Evolutionary conservation across 2,113 vertebrate genomes (phyloP), one percentile per base, ranked within the genome.

Genomic region (Deroptyus accipitrinus): DNA sequence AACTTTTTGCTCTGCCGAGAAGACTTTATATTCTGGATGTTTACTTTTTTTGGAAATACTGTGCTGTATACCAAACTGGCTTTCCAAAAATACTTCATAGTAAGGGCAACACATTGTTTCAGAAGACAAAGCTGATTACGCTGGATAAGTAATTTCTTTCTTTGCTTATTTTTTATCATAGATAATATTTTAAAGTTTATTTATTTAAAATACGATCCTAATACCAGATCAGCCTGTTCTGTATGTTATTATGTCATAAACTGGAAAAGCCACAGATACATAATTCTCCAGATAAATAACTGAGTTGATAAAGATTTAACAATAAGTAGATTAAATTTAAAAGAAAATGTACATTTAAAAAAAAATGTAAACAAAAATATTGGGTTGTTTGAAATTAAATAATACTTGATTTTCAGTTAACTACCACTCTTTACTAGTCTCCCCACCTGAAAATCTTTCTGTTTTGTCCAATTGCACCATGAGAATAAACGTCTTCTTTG

Each of bases 1-100:
- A 97, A 97, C 96, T 77, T 64, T 46, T 75, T 4, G 2, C 41
- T 92, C 82, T 92, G 48, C 69, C 46, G 11, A 46, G 35, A 73
- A 64, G 30, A 83, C 35, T 28, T 75, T 83, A 27, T 80, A 87
- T 85, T 73, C 79, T 92, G 73, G n/a, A 17, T 68, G 20, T 90
- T 96, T 95, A 57, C 86, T 55, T 75, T 57, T 59, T 92, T 94
- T 16, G 3, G 70, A 64, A 68, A 69, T 42, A 76, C 2, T 72
- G 63, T 77, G 87, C 87, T 62, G 39, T 72, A 55, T 48, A 37
- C 57, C 44, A 3, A 37, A 30, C 85, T 44, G 70, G 13, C 44
- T 83, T 88, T 94, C 48, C 73, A 72, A 49, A 87, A 91, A 22
- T 51, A 41, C 27, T 8, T 69, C 52, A 48, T 13, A 63, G 69